Conservation (phyloP, 2,113 vertebrate species). For the Osmerus mordax region DNA sequence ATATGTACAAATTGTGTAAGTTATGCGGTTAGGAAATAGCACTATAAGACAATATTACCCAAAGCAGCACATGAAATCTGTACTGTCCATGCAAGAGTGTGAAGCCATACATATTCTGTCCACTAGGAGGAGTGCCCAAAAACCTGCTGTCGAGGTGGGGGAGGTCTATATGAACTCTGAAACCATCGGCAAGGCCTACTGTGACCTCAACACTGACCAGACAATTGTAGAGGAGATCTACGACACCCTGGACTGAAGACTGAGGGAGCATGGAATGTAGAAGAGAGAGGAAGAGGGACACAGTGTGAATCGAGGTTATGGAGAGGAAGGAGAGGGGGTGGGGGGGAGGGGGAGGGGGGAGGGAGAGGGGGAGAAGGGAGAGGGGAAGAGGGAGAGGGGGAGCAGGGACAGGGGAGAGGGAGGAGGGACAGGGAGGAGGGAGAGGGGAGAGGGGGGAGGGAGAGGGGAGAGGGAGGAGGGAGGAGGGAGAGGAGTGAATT, state of each 20-base stretch:
- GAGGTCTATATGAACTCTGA: constrained; percentile 25
- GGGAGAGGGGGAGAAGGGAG: neutral
- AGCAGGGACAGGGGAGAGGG: neutral
- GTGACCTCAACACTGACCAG: constrained; percentile 6
- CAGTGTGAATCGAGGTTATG: no score
- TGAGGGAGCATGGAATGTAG: no score
- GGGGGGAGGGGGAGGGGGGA: no score
- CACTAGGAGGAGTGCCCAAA: neutral
- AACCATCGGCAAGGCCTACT: constrained; percentile 4
- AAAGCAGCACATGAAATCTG: no score
- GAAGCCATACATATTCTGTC: neutral
- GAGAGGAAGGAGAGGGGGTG: no score
- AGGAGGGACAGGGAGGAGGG: constrained; percentile 2
- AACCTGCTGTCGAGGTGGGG: neutral
- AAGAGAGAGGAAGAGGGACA: no score
- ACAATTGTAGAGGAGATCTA: constrained; percentile 10
- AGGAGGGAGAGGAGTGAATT: neutral
- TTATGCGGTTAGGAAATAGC: neutral
- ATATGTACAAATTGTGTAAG: neutral
- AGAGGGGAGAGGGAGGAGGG: neutral
- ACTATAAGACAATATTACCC: neutral
- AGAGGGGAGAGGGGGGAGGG: neutral
- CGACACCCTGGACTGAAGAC: constrained; percentile 13
- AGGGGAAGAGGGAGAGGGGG: neutral
- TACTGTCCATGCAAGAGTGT: no score